Conservation (phyloP, 2,888 invertebrate genomes). For the Horisme vitalbata region DNA sequence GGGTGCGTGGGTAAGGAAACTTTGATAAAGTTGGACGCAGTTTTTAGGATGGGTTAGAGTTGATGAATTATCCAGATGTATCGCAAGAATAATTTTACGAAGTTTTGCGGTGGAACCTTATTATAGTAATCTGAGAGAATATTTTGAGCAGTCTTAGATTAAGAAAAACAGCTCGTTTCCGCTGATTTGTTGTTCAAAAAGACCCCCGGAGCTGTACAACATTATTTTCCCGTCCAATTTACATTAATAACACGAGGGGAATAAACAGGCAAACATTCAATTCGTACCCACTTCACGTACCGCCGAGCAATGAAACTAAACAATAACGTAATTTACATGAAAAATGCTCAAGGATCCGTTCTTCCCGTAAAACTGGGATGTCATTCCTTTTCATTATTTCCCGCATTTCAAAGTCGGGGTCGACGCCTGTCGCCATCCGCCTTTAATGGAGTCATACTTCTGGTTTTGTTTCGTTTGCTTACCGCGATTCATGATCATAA, state of each 20-base stretch:
- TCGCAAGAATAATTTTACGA: conserved; percentile 3
- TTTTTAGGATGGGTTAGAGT: conserved; percentile 20
- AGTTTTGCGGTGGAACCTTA: background rate
- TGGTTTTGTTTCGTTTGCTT: conserved; percentile 17
- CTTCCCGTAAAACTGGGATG: conserved; percentile 49
- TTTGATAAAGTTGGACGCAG: conserved; percentile 17
- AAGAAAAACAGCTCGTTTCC: background rate
- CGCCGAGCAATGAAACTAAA: conserved; percentile 38
- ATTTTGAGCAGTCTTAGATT: background rate
- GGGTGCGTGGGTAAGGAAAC: conserved; percentile 23
- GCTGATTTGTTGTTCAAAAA: conserved; percentile 9
- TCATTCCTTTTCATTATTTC: conserved; percentile 49
- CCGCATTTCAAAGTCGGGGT: conserved; percentile 52
- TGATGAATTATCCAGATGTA: conserved; percentile 18
- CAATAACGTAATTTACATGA: conserved; percentile 55
- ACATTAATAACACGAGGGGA: conserved; percentile 31
- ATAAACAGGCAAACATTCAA: conserved; percentile 31
- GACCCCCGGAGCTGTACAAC: conserved; percentile 15
- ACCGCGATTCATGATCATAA: too few relatives aligned
- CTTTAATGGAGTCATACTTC: conserved; percentile 55
- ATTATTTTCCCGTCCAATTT: conserved; percentile 27
- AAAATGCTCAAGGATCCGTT: conserved; percentile 55
- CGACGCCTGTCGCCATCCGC: conserved; percentile 46
- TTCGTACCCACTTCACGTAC: conserved; percentile 38
- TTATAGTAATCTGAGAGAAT: background rate